Conservation (phyloP, 2,797 vertebrate genomes). For the Diglossa cyanea region DNA sequence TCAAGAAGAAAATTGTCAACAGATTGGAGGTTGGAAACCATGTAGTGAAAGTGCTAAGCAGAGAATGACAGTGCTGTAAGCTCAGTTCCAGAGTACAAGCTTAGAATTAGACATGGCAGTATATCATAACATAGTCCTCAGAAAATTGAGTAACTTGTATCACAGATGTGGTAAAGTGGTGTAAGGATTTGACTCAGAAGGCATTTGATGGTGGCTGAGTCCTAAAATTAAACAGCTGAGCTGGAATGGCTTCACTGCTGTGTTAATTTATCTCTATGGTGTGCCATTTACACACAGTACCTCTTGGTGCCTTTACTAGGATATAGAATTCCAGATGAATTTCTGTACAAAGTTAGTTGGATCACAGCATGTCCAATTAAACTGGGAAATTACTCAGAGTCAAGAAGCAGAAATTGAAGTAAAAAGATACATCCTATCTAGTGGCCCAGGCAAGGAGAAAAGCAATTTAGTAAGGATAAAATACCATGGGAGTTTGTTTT, state of each 20-base stretch:
- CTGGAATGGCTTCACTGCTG: background rate
- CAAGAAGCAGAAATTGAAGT: background rate
- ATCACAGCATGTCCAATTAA: background rate
- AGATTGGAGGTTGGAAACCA: constrained; percentile 87
- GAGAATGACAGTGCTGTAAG: background rate
- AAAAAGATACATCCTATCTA: background rate
- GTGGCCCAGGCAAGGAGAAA: background rate
- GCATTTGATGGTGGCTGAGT: background rate
- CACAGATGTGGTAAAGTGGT: background rate
- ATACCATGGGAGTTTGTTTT: background rate
- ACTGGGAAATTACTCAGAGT: background rate
- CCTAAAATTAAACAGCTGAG: background rate
- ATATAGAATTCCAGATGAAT: background rate
- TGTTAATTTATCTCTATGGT: background rate
- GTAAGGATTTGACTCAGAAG: background rate
- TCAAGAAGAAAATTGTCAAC: constrained; percentile 98
- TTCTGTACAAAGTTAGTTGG: background rate
- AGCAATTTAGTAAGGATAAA: background rate
- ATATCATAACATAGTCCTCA: background rate
- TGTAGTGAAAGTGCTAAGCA: background rate
- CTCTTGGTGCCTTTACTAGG: background rate
- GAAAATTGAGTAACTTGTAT: background rate
- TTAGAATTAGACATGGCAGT: background rate
- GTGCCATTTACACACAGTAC: background rate
- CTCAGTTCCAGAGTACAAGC: background rate